phyloP scores from a whole-genome alignment of 2,888 invertebrate genomes.

The Melanargia galathea region DNA sequence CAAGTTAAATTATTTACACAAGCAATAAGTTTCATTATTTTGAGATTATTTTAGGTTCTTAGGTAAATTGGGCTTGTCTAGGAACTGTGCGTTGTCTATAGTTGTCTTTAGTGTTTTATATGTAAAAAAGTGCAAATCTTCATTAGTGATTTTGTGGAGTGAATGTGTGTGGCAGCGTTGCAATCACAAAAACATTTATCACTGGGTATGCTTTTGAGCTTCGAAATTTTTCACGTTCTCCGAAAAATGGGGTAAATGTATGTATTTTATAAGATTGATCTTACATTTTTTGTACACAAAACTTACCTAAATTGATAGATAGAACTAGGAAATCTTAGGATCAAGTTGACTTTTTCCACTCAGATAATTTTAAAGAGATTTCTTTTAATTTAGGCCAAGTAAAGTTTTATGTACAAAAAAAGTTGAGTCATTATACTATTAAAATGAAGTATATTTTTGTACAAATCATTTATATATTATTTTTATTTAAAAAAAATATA shows the following conservation, averaged over 20 bases:
- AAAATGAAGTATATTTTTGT: not conserved
- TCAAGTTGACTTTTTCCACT: not conserved
- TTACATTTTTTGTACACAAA: not conserved
- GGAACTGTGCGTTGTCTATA: not conserved
- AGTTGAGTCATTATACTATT: not conserved
- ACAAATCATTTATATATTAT: not conserved
- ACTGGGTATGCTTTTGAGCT: constrained; percentile 23
- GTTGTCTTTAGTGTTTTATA: too few relatives aligned
- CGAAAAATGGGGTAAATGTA: not conserved
- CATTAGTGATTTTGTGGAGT: constrained; percentile 23
- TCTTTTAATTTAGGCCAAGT: not conserved
- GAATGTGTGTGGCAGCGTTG: constrained; percentile 39
- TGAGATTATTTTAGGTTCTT: not conserved
- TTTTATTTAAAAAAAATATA: not conserved
- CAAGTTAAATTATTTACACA: not conserved
- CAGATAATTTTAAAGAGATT: not conserved
- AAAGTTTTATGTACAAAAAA: not conserved
- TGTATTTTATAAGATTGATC: not conserved
- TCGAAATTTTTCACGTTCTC: constrained; percentile 14
- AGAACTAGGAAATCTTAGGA: too few relatives aligned
- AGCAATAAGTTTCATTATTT: not conserved
- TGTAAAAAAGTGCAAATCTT: not conserved
- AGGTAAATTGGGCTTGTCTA: not conserved
- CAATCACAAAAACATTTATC: constrained; percentile 23
- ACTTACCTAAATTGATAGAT: not conserved